Percentiles rank a stretch among this genome's conserved stretches.
Conservation (phyloP, 1,140 invertebrate genomes). For the Drosophila neocordata region DNA sequence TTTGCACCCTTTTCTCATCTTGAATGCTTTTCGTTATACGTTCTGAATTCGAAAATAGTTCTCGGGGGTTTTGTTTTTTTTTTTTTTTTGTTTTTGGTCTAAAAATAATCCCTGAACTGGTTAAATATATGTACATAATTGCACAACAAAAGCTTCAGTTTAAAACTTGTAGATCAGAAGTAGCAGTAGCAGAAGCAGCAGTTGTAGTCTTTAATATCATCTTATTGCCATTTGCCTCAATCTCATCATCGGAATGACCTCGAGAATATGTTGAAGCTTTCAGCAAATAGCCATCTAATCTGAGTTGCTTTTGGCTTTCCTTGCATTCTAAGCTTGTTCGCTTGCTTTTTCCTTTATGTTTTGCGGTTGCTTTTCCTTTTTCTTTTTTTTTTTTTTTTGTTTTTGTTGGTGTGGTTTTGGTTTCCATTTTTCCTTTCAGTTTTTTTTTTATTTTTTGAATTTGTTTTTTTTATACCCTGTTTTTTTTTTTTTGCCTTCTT, state of each 20-base stretch:
- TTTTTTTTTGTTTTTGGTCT: slow-evolving; percentile 6
- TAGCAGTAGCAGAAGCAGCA: neutral
- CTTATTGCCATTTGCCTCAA: neutral
- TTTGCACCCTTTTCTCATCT: too few relatives aligned
- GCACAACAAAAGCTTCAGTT: slow-evolving; percentile 5
- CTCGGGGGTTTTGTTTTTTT: neutral
- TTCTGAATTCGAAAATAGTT: slow-evolving; percentile 17
- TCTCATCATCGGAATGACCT: slow-evolving; percentile 9
- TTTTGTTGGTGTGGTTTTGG: neutral
- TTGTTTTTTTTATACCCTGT: neutral
- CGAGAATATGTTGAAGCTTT: slow-evolving; percentile 6
- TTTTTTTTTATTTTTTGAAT: neutral
- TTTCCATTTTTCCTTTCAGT: too few relatives aligned
- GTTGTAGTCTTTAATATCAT: neutral
- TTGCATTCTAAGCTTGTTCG: slow-evolving; percentile 5
- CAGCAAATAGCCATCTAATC: slow-evolving; percentile 3
- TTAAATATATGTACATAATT: slow-evolving; percentile 18
- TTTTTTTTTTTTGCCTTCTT: neutral
- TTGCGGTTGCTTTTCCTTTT: neutral
- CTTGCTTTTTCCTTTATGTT: neutral
- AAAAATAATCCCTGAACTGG: slow-evolving; percentile 16
- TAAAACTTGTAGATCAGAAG: slow-evolving; percentile 10
- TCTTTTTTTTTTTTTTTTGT: neutral
- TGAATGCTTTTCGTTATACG: neutral
- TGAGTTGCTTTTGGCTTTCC: neutral